Conservation (phyloP, 2,113 vertebrate genomes). For the Siniperca knerii region DNA sequence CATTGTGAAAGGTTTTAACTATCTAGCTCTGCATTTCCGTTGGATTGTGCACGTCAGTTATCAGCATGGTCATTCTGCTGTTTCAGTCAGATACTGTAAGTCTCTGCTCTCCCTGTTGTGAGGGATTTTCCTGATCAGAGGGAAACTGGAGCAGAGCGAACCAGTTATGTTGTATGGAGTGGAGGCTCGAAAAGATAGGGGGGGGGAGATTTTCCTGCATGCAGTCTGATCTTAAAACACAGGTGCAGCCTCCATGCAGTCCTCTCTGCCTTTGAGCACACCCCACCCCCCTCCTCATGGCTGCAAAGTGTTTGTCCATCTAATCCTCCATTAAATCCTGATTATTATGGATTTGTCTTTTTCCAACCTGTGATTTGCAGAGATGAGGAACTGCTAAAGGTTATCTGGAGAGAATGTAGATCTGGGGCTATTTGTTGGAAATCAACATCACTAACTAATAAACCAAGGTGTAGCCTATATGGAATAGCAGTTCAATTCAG, state of each 20-base stretch:
- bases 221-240: conserved; percentile 79
- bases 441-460: conserved; percentile 6
- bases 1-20: neutral
- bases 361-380: conserved; percentile 60
- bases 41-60: neutral
- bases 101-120: conserved; percentile 28
- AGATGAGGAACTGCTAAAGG: conserved; percentile 24
- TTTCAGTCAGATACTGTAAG: conserved; percentile 4
- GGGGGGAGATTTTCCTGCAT: conserved; percentile 69
- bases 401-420: neutral
- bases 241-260: conserved; percentile 73
- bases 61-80: neutral
- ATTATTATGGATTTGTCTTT: conserved; percentile 77
- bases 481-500: neutral
- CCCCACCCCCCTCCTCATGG: conserved; percentile 16
- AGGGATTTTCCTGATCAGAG: conserved; percentile 55
- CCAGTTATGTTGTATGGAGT: conserved; percentile 30
- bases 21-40: neutral
- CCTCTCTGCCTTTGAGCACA: conserved; percentile 41
- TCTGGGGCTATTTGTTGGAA: neutral
- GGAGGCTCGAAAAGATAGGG: conserved; percentile 45
- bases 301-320: conserved; percentile 71
- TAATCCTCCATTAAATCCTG: conserved; percentile 75
- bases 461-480: neutral
- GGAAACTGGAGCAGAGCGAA: conserved; percentile 68